phyloP scores from a whole-genome alignment of 1,140 invertebrate genomes.

The Tetraneura akinire region DNA sequence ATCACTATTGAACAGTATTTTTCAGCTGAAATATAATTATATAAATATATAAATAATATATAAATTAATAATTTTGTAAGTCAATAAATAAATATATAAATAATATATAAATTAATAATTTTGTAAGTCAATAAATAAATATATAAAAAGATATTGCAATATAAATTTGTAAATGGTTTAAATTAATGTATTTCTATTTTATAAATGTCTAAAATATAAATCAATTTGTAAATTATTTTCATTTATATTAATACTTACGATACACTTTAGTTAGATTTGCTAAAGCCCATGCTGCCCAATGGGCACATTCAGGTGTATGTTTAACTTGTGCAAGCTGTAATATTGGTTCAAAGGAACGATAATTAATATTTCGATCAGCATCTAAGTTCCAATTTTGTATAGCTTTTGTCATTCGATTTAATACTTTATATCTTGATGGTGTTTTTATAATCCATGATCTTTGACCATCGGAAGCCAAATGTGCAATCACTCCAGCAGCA shows the following conservation, averaged over 20 bases:
- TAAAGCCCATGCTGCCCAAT: conserved; percentile 97
- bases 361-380: conserved; percentile 92
- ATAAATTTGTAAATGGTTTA: neutral
- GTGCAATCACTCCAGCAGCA: conserved; percentile 91
- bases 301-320: conserved; percentile 86
- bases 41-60: neutral
- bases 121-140: neutral
- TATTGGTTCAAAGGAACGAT: conserved; percentile 91
- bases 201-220: no score
- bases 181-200: no score
- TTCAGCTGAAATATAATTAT: conserved; percentile 65
- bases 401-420: conserved; percentile 75
- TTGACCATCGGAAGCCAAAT: conserved; percentile 90
- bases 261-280: conserved; percentile 93
- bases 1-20: conserved; percentile 89
- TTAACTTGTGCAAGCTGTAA: conserved; percentile 76
- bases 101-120: neutral
- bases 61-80: neutral
- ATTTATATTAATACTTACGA: conserved; percentile 66
- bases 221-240: no score
- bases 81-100: neutral
- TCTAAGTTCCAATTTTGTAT: conserved; percentile 86
- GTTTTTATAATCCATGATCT: conserved; percentile 76
- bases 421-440: conserved; percentile 73
- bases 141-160: neutral